A percentile compares a stretch with the other conserved stretches of the same genome.
Conservation (phyloP, 2,888 invertebrate species). For the Norana najaformis region DNA sequence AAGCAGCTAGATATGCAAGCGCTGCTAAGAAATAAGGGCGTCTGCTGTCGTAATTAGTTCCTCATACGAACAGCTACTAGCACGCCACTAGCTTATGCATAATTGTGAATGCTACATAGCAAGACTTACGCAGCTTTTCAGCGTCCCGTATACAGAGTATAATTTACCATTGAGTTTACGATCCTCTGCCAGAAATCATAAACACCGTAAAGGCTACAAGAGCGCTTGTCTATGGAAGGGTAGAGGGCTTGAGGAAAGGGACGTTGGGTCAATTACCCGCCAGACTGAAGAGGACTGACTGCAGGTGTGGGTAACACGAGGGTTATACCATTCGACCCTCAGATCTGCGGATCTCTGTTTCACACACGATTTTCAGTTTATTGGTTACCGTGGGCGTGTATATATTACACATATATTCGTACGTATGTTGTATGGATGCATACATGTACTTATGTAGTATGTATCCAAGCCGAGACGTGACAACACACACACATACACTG, state of each 20-base stretch:
- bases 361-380: neutral
- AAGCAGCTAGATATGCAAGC: neutral
- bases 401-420: neutral
- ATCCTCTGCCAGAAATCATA: neutral
- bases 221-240: too few species aligned
- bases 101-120: neutral
- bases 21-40: neutral
- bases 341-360: neutral
- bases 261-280: neutral
- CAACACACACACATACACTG: too few species aligned
- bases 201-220: neutral
- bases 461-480: too few species aligned
- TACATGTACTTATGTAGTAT: too few species aligned
- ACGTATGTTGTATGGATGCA: neutral
- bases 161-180: neutral
- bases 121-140: neutral
- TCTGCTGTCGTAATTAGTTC: neutral
- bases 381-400: neutral
- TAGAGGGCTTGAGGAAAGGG: neutral
- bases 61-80: neutral
- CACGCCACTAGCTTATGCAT: neutral
- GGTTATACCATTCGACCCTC: slow-evolving; percentile 3
- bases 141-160: too few species aligned
- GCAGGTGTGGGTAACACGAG: neutral
- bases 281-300: neutral